Conservation (phyloP, 2,797 vertebrate species). For the Spinus olivaceus region DNA sequence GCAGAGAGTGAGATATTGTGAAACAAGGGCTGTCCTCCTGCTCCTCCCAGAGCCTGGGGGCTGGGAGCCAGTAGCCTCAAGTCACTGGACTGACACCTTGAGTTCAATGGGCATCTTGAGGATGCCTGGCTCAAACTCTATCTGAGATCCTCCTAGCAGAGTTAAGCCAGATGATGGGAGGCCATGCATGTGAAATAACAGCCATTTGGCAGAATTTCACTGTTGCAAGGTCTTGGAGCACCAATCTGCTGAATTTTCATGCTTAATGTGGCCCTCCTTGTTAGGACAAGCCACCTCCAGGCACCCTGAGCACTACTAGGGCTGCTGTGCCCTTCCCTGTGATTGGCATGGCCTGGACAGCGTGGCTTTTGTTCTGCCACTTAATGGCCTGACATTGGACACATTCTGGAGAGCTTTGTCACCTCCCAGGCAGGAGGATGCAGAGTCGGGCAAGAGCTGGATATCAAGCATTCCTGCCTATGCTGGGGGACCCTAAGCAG, state of each 20-base stretch:
- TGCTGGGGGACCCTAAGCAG: not conserved
- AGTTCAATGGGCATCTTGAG: not conserved
- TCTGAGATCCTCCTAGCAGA: not conserved
- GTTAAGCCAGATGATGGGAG: not conserved
- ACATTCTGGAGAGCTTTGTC: not conserved
- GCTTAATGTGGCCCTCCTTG: not conserved
- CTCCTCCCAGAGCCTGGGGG: not conserved
- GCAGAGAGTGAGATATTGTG: not conserved
- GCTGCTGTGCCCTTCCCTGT: not conserved
- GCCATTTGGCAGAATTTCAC: not conserved
- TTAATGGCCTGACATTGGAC: not conserved
- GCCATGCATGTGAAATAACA: not conserved
- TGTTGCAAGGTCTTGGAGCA: not conserved
- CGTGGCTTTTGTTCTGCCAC: accelerated
- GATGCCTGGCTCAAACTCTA: not conserved
- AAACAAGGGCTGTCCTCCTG: not conserved
- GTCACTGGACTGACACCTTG: not conserved
- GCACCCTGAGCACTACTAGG: accelerated
- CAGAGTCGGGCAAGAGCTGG: not conserved
- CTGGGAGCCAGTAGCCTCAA: not conserved
- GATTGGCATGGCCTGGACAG: not conserved
- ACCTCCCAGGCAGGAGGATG: not conserved
- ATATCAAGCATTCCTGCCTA: not conserved
- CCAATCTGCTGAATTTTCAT: not conserved
- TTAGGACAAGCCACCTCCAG: not conserved